These are phyloP conservation scores for Gerris buenoi DNA, from an alignment of 1,140 invertebrate genomes.

Conservation along the genomic window DNA sequence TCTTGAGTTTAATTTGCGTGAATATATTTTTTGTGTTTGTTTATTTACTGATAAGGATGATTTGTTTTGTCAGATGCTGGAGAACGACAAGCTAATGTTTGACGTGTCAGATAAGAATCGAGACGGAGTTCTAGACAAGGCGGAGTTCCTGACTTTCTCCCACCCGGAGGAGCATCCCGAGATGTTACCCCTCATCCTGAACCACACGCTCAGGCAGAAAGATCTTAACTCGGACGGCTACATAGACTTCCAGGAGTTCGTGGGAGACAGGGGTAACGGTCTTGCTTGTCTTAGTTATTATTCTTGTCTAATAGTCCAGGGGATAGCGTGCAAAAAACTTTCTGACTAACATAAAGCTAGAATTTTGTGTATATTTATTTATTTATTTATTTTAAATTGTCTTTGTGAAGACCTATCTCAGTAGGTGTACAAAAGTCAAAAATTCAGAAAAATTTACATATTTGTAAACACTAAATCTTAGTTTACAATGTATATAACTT, in stretches of 20 bases:
- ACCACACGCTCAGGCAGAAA: conserved; percentile 71
- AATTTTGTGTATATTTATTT: too few relatives aligned
- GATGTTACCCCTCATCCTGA: conserved; percentile 71
- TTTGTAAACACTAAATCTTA: too few relatives aligned
- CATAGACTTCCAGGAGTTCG: conserved; percentile 68
- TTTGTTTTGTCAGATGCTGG: conserved; percentile 38
- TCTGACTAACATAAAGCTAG: too few relatives aligned
- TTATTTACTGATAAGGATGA: background rate
- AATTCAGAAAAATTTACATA: too few relatives aligned
- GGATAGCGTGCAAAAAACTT: too few relatives aligned
- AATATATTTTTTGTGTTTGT: background rate
- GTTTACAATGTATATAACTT: too few relatives aligned
- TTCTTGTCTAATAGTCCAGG: too few relatives aligned
- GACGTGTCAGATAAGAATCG: conserved; percentile 68
- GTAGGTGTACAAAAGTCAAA: too few relatives aligned
- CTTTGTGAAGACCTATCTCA: too few relatives aligned
- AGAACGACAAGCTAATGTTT: conserved; percentile 76
- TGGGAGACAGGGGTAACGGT: conserved; percentile 59
- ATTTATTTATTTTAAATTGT: too few relatives aligned
- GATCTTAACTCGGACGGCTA: conserved; percentile 69
- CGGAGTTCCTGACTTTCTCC: conserved; percentile 78
- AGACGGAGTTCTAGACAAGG: conserved; percentile 56
- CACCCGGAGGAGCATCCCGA: conserved; percentile 84
- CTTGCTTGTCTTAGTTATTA: too few relatives aligned
- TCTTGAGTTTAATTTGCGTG: background rate